Conservation (phyloP, 2,797 vertebrate species). For the Argentina silus region DNA sequence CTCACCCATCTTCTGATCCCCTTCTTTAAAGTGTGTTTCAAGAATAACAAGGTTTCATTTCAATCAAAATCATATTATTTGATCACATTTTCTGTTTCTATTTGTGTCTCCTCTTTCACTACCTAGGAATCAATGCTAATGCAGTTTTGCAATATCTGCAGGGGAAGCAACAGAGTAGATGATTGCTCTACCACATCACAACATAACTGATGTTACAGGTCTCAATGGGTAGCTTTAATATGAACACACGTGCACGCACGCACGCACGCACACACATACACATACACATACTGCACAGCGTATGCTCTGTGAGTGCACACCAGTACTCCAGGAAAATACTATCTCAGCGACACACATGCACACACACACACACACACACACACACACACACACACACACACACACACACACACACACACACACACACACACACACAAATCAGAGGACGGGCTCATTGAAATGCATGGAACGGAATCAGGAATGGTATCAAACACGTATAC, state of each 20-base stretch:
- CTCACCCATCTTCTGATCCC: not conserved
- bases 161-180: constrained; percentile 14
- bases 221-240: constrained; percentile 5
- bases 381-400: not conserved
- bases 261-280: constrained; percentile 1
- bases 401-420: not conserved
- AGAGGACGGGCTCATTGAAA: too few species aligned
- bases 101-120: not conserved
- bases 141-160: not conserved
- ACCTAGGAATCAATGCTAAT: not conserved
- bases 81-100: not conserved
- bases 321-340: too few species aligned
- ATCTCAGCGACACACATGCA: too few species aligned
- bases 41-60: not conserved
- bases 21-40: not conserved
- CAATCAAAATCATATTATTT: not conserved
- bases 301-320: too few species aligned
- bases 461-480: too few species aligned
- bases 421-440: too few species aligned
- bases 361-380: not conserved
- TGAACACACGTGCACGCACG: not conserved
- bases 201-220: constrained; percentile 24
- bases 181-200: not conserved
- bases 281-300: not conserved
- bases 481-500: too few species aligned